phyloP scores from a whole-genome alignment of 2,888 invertebrate species.

The Oxyteleia sp. region DNA sequence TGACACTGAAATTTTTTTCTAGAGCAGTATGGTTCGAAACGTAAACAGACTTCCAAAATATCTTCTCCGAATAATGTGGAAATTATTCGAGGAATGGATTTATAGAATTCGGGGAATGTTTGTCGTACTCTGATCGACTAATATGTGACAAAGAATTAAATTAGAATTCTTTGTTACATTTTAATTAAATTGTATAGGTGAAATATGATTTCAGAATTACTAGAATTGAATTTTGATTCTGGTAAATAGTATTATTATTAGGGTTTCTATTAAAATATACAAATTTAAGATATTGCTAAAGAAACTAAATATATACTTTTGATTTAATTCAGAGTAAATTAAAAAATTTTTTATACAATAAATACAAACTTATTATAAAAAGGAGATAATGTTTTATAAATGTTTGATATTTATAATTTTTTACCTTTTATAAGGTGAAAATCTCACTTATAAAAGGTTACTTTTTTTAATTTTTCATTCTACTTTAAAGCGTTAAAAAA shows the following conservation, averaged over 20 bases:
- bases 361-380: too few species aligned
- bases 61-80: not conserved
- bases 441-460: too few species aligned
- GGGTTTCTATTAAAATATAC: too few species aligned
- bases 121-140: not conserved
- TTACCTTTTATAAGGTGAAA: too few species aligned
- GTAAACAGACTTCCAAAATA: not conserved
- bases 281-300: too few species aligned
- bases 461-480: too few species aligned
- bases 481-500: too few species aligned
- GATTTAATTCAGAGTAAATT: too few species aligned
- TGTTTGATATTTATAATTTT: too few species aligned
- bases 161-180: conserved; percentile 1
- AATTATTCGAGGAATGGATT: not conserved
- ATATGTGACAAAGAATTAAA: not conserved
- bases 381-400: too few species aligned
- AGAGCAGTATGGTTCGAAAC: not conserved
- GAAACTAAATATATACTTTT: too few species aligned
- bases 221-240: not conserved
- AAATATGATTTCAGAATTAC: not conserved
- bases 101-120: not conserved
- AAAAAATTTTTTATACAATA: too few species aligned
- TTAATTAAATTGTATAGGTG: conserved; percentile 4
- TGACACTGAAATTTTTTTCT: conserved; percentile 1
- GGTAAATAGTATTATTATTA: not conserved